Evolutionary conservation across 2,888 invertebrate genomes (phyloP), one percentile per base, ranked within the genome.

Genomic region (Aleiodes leptofemur): DNA sequence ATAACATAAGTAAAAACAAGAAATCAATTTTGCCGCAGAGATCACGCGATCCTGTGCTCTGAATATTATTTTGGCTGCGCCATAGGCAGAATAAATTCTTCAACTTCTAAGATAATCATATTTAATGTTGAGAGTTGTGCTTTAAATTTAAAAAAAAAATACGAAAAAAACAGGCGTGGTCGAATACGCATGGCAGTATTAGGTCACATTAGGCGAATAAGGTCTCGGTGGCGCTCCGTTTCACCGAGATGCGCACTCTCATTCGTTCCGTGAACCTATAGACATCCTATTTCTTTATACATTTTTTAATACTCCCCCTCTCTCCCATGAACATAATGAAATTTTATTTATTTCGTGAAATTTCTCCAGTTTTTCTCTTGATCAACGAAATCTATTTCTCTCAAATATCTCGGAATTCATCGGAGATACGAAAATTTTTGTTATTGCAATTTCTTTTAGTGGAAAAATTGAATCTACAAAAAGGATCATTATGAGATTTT

Each of bases 21-120:
- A 68, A 68, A 68, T 38, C 74, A 69, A 57, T 56, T 72, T 61
- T 53, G 69, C 72, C 69, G 61, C 68, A 61, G 59, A 64, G 55
- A 69, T 64, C 51, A 72, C 68, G 68, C 69, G 34, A 56, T 69
- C 50, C 43, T 38, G 9, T 43, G 43, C 4, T 43, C 43, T 43
- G 11, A 43, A 43, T 43, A 23, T 29, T 59, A 8, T 61, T 29
- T 34, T 16, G 59, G 69, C 43, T 74, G 57, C 57, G 29, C 34
- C 29, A 3, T 11, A 43, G 4, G 8, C 43, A 43, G 43, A 43
- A 9, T 8, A 9, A 43, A 43, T 43, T 8, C 43, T 43, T 8
- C 43, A 43, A 43, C 7, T 43, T 43, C 11, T 11, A 43, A 43
- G 43, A 43, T 43, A 43, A 43, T 43, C 43, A 43, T 43, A 43